phyloP scores from a whole-genome alignment of 2,888 invertebrate genomes.

The Sinopyrophorus schimmeli region DNA sequence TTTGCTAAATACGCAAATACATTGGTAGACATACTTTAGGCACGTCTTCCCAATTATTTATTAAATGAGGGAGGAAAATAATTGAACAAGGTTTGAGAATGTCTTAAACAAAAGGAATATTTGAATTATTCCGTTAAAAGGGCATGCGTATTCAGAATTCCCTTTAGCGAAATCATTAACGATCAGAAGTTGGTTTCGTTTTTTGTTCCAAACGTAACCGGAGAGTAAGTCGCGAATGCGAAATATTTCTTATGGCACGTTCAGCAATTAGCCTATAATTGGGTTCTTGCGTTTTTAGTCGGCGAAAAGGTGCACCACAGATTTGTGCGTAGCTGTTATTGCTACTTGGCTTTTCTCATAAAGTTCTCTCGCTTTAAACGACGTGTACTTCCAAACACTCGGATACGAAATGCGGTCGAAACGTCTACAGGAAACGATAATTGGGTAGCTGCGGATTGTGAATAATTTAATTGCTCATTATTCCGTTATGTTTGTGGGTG shows the following conservation, averaged over 20 bases:
- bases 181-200: constrained; percentile 32
- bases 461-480: constrained; percentile 55
- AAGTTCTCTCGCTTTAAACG: constrained; percentile 9
- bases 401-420: constrained; percentile 24
- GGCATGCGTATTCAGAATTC: constrained; percentile 5
- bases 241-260: constrained; percentile 41
- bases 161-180: constrained; percentile 9
- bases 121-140: no score
- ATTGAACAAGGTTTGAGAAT: no score
- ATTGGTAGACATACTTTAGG: no score
- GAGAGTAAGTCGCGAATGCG: constrained; percentile 35
- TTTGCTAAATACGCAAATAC: no score
- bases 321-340: constrained; percentile 14
- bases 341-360: background rate
- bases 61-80: no score
- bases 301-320: background rate
- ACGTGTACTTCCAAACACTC: constrained; percentile 21
- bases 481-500: constrained; percentile 43
- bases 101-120: no score
- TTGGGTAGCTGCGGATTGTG: constrained; percentile 51
- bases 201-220: constrained; percentile 37
- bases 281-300: constrained; percentile 34
- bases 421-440: constrained; percentile 43
- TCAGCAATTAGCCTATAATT: constrained; percentile 43
- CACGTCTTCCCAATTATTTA: no score